Evolutionary conservation across 1,140 invertebrate genomes (phyloP).

Genomic region (Papilio helenus): DNA sequence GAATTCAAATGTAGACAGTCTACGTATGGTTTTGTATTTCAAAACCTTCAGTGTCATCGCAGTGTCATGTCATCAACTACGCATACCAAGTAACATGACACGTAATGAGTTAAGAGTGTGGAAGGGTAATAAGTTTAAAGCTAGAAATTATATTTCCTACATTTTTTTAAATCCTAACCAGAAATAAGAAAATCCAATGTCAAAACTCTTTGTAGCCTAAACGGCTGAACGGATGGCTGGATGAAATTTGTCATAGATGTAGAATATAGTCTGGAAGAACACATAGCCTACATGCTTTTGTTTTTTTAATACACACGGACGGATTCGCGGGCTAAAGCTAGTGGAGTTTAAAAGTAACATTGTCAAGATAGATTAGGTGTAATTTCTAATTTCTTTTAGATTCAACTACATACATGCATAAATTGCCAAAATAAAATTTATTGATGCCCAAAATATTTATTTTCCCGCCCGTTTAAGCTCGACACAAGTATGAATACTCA

Average conservation of each 20-base stretch:
- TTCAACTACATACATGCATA: too few relatives aligned
- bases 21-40: slow-evolving; percentile 19
- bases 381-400: neutral
- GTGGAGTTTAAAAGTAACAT: too few relatives aligned
- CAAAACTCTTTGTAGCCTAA: too few relatives aligned
- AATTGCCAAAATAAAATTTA: too few relatives aligned
- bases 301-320: too few relatives aligned
- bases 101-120: neutral
- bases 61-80: neutral
- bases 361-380: neutral
- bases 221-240: too few relatives aligned
- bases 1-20: neutral
- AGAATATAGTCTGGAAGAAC: too few relatives aligned
- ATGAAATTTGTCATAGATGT: too few relatives aligned
- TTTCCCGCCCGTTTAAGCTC: neutral
- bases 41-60: neutral
- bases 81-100: neutral
- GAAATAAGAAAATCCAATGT: too few relatives aligned
- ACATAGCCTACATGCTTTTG: too few relatives aligned
- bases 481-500: neutral
- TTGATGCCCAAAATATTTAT: neutral
- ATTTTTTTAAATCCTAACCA: too few relatives aligned
- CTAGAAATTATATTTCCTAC: neutral
- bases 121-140: neutral
- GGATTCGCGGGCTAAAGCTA: too few relatives aligned